Evolutionary conservation across 2,113 vertebrate genomes (phyloP).

Genomic region (Melanocharis versteri): DNA sequence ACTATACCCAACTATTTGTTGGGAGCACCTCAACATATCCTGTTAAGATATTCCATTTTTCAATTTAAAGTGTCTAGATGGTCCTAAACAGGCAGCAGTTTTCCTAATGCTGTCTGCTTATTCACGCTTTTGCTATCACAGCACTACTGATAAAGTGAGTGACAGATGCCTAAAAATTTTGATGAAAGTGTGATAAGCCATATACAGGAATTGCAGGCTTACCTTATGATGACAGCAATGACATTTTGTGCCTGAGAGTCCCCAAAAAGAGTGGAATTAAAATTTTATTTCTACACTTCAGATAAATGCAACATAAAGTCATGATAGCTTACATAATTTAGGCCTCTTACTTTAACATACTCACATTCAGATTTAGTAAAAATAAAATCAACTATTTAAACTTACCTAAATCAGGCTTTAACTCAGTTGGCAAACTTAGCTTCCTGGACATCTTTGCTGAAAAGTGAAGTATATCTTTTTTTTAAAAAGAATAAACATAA

Average conservation of each 20-base stretch:
- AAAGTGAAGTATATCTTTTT: constrained; percentile 93
- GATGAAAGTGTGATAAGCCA: neutral
- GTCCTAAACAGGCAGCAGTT: neutral
- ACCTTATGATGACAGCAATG: constrained; percentile 10
- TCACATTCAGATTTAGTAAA: constrained; percentile 11
- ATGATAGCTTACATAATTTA: neutral
- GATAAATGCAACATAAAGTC: neutral
- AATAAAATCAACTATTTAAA: constrained; percentile 67
- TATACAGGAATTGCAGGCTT: constrained; percentile 18
- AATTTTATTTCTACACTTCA: constrained; percentile 14
- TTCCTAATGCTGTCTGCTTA: neutral
- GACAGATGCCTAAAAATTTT: neutral
- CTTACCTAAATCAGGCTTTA: constrained; percentile 99
- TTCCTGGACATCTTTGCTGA: constrained; percentile 99
- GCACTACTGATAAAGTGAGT: neutral
- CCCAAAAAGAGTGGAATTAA: neutral
- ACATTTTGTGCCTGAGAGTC: constrained; percentile 3
- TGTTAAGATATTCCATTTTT: neutral
- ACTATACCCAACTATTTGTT: neutral
- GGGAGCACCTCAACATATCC: neutral
- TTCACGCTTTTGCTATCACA: neutral
- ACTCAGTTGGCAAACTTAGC: constrained; percentile 99
- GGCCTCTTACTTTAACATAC: neutral
- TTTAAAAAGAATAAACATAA: constrained; percentile 75
- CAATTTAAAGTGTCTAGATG: neutral